Evolutionary conservation across 2,888 invertebrate genomes (phyloP).

Genomic region (Tolmerus cingulatus): DNA sequence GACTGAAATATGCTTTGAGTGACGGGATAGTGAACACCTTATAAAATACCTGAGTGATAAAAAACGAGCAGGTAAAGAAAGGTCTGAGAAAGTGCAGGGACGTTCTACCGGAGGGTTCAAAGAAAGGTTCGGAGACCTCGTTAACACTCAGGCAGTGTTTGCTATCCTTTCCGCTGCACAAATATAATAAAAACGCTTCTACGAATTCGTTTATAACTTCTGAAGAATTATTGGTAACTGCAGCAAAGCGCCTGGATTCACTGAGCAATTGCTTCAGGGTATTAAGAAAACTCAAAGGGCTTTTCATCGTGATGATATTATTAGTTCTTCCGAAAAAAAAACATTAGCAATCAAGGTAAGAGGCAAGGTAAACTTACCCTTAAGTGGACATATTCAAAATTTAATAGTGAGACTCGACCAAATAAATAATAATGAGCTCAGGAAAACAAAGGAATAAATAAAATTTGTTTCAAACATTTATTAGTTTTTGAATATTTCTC

Average conservation of each 20-base stretch:
- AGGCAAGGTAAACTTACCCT: not conserved
- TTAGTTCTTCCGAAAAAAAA: not conserved
- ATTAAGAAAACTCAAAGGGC: slow-evolving; percentile 46
- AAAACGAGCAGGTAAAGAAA: not conserved
- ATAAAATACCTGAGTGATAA: not conserved
- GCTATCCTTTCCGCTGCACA: not conserved
- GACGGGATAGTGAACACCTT: not conserved
- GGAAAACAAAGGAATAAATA: not conserved
- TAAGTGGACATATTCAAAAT: not conserved
- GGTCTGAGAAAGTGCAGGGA: not conserved
- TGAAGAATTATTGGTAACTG: not conserved
- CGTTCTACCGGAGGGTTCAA: not conserved
- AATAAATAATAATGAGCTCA: too few relatives aligned
- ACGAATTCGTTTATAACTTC: not conserved
- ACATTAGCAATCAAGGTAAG: not conserved
- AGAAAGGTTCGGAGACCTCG: not conserved
- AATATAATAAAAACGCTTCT: not conserved
- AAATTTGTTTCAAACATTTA: not conserved
- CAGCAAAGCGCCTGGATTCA: not conserved
- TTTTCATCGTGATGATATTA: slow-evolving; percentile 34
- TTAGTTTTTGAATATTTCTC: not conserved
- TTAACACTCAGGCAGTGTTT: not conserved
- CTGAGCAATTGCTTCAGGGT: not conserved
- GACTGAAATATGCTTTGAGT: not conserved
- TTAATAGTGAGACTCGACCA: not conserved